phyloP scores from a whole-genome alignment of 2,888 invertebrate genomes.

The Drosophila paracracens region DNA sequence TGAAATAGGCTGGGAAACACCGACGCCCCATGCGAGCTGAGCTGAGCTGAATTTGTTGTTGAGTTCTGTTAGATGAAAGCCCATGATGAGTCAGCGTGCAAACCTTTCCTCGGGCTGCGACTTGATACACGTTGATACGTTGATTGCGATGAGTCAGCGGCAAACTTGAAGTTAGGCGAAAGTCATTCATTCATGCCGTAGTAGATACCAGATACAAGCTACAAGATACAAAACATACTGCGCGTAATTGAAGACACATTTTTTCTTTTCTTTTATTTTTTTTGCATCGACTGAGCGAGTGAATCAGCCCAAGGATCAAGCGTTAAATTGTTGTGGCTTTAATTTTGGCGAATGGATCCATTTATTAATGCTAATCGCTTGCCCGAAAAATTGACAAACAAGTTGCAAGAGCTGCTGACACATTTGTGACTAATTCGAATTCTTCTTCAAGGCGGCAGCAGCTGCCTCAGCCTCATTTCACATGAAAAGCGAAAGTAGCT shows the following conservation, averaged over 20 bases:
- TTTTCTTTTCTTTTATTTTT: neutral
- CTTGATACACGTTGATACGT: slow-evolving; percentile 22
- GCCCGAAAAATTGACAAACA: slow-evolving; percentile 30
- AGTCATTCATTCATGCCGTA: slow-evolving; percentile 55
- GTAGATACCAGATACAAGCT: slow-evolving; percentile 23
- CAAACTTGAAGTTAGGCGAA: slow-evolving; percentile 70
- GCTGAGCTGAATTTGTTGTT: neutral
- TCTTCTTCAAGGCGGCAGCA: slow-evolving; percentile 37
- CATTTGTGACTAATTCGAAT: slow-evolving; percentile 61
- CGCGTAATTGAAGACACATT: slow-evolving; percentile 53
- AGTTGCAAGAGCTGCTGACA: slow-evolving; percentile 46
- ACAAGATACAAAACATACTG: slow-evolving; percentile 21
- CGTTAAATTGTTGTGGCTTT: neutral
- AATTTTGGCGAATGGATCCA: slow-evolving; percentile 30
- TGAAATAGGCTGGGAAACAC: slow-evolving; percentile 11
- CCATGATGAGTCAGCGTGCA: slow-evolving; percentile 51
- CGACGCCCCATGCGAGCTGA: slow-evolving; percentile 22
- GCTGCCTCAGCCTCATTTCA: slow-evolving; percentile 44
- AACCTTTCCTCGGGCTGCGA: slow-evolving; percentile 50
- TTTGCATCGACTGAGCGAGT: slow-evolving; percentile 9
- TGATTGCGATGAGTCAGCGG: slow-evolving; percentile 41
- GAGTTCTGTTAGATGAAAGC: slow-evolving; percentile 46
- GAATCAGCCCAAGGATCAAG: slow-evolving; percentile 34
- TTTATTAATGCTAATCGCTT: slow-evolving; percentile 51
- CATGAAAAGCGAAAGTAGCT: slow-evolving; percentile 48